Conservation (phyloP, 2,888 invertebrate species). For the Lumbricus terrestris region DNA sequence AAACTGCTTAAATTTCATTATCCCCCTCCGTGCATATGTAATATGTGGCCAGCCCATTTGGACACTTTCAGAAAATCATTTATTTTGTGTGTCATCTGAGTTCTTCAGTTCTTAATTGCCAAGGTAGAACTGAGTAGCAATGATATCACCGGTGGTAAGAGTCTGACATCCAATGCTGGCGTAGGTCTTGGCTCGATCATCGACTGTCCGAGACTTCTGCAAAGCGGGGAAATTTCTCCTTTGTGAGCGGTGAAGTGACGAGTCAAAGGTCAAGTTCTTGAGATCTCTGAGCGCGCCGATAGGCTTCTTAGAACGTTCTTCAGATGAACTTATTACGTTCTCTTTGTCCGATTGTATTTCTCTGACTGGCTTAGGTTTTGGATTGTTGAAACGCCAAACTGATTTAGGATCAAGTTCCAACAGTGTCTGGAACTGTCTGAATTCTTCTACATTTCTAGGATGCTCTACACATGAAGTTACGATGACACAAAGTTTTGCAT, state of each 20-base stretch:
- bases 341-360: constrained; percentile 44
- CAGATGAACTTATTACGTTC: constrained; percentile 23
- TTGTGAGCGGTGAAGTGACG: not conserved
- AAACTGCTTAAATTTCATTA: no score
- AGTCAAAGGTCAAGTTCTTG: constrained; percentile 21
- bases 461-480: constrained; percentile 43
- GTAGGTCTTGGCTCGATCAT: constrained; percentile 35
- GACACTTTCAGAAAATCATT: not conserved
- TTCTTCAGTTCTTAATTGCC: constrained; percentile 39
- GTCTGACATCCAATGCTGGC: constrained; percentile 54
- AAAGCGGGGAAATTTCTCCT: not conserved
- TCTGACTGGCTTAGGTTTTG: constrained; percentile 57
- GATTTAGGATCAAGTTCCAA: constrained; percentile 48
- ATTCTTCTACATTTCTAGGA: constrained; percentile 48
- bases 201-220: not conserved
- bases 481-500: constrained; percentile 53
- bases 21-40: no score
- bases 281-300: constrained; percentile 50
- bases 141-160: constrained; percentile 57
- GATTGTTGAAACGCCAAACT: constrained; percentile 53
- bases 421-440: constrained; percentile 45
- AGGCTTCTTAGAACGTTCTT: constrained; percentile 56
- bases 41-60: no score
- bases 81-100: not conserved
- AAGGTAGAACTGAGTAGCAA: constrained; percentile 59